Evolutionary conservation across 2,797 vertebrate species (phyloP), one percentile per base, ranked within the genome.

Genomic region (Catamblyrhynchus diadema): DNA sequence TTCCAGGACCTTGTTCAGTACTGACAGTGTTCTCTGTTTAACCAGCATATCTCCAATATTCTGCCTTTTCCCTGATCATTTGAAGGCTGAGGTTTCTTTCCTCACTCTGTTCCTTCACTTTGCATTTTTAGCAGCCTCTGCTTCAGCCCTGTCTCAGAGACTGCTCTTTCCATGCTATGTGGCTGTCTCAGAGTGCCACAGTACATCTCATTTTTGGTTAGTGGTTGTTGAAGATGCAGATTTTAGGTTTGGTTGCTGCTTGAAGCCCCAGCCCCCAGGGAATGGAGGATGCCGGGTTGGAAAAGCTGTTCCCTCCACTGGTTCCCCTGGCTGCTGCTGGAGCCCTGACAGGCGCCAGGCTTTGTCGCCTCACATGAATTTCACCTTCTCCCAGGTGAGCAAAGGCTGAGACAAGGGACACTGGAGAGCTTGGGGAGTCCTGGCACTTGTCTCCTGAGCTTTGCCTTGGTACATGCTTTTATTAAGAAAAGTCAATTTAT

Each of bases 81-180:
- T 66, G 37, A 51, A 35, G 11, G 22, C 39, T 27, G n/a, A 18
- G 18, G 30, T 56, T 64, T 62, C 53, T 44, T 25, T 6, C 23
- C 6, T 59, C 41, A 3, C 37, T 54, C n/a, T 59, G 0, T 54
- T 39, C 48, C 33, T 66, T 79, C 65, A 10, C 39, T 75, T 32
- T 25, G 22, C 33, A 12, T 14, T 85, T 77, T 54, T n/a, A 54
- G 51, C 32, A 44, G 41, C 61, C 28, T 70, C 50, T 75, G 21
- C 4, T 41, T 67, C 18, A 60, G 37, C 61, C 69, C 67, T 78
- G 66, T 37, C 48, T 33, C 18, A 30, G 44, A 69, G 54, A 41
- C 2, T 3, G 12, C 32, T 47, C 35, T 47, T 80, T 17, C 16
- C 14, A 0, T 16, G 41, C 8, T 16, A 0, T 2, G 4, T 2